Evolutionary conservation across 2,888 invertebrate genomes (phyloP), one percentile per base, ranked within the genome.

Genomic region (Agrenia bidenticulata): DNA sequence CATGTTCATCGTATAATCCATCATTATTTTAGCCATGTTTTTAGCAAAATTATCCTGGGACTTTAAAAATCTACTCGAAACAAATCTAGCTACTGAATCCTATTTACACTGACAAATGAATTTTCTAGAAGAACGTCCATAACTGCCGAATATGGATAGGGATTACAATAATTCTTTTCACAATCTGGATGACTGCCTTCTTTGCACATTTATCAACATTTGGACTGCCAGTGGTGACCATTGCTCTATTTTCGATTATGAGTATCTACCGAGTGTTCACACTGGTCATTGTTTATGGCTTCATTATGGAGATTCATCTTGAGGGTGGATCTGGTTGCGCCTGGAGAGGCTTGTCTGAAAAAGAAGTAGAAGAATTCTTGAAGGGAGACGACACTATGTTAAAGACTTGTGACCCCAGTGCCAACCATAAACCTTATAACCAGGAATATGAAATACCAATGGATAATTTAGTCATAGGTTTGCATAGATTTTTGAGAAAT

Each of bases 321-420:
- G 45, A 45, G 45, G 15, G 4, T 21, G 21, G 24, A 51, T 32
- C 2, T 23, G 19, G 21, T 7, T 23, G 4, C 13, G 21, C 23
- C 5, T 4, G 4, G 2, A 5, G n/a, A 55, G 15, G n/a, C 45
- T 32, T 55, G 7, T 23, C 24, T 11, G 32, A 24, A 11, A n/a
- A 26, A 19, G 55, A 55, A 19, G 26, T 55, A 2, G 32, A 55
- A n/a, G 24, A 26, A 11, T 55, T 55, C 27, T 55, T 55, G n/a
- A 13, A 24, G n/a, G 55, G 55, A 27, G 45, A 45, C 15, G 19
- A 45, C 5, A 5, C 45, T n/a, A 45, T 15, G 45, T 39, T 7
- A 7, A 45, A 45, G 19, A 45, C 4, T 17, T 45, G 15, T 15
- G 45, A 45, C 45, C 5, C 5, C 15, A 13, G 32, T 5, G 23